A percentile compares a stretch with the other conserved stretches of the same genome.
phyloP scores from a whole-genome alignment of 2,113 vertebrate species.

The Chunga burmeisteri region DNA sequence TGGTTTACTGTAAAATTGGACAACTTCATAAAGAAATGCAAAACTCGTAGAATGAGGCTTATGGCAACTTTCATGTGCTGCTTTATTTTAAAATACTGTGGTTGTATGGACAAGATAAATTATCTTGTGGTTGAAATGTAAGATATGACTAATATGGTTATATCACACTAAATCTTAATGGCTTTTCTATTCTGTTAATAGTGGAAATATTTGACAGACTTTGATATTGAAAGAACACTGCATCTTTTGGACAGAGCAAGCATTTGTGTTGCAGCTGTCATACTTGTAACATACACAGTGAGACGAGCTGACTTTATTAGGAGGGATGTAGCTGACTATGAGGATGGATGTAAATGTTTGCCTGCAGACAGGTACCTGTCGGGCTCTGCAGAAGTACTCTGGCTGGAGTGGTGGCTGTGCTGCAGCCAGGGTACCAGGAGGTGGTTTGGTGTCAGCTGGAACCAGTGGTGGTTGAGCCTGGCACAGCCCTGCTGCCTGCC shows the following conservation, averaged over 20 bases:
- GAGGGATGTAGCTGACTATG: too few species aligned
- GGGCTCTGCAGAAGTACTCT: neutral
- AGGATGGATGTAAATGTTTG: accelerated
- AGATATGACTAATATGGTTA: neutral
- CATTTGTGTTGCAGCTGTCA: neutral
- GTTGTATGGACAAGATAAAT: neutral
- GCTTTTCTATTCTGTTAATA: neutral
- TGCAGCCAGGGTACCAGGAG: neutral
- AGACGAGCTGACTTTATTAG: neutral
- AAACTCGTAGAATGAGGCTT: neutral
- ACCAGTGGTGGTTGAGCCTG: neutral
- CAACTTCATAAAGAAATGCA: neutral
- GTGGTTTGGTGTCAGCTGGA: neutral
- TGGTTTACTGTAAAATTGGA: neutral
- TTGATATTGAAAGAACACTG: neutral
- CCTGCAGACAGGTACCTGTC: neutral
- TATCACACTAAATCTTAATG: neutral
- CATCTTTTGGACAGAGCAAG: neutral
- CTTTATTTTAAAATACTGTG: neutral
- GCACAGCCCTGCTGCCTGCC: neutral
- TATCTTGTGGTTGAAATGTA: neutral
- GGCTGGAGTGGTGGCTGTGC: neutral
- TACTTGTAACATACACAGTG: neutral
- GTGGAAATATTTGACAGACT: neutral
- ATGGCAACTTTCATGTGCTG: neutral